Conservation (phyloP, 2,113 vertebrate genomes). For the Murina feae region DNA sequence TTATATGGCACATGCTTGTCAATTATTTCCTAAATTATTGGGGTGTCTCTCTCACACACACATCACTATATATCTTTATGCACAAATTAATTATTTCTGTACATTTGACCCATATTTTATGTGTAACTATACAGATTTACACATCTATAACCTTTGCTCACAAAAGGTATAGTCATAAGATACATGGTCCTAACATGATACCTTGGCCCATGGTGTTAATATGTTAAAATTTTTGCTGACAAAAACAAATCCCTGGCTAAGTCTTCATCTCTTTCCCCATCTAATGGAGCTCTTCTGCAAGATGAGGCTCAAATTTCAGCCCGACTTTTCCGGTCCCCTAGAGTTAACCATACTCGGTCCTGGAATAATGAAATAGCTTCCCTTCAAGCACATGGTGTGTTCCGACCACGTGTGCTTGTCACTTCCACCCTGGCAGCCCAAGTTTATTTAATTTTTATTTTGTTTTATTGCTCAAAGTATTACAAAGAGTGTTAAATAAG, state of each 20-base stretch:
- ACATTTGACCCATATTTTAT: not conserved
- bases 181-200: not conserved
- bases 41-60: not conserved
- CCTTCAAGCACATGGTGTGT: not conserved
- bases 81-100: not conserved
- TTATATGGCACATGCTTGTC: not conserved
- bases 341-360: constrained; percentile 8
- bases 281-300: not conserved
- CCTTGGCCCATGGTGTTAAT: not conserved
- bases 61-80: not conserved
- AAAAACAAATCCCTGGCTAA: not conserved
- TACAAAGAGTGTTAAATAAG: no score
- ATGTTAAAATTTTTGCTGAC: constrained; percentile 28
- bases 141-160: not conserved
- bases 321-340: not conserved
- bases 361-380: not conserved
- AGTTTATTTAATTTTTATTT: no score
- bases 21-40: not conserved
- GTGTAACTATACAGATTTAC: not conserved
- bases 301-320: not conserved
- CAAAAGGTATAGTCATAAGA: not conserved
- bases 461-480: no score
- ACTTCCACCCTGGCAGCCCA: not conserved
- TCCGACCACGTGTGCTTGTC: not conserved
- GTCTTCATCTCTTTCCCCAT: not conserved